These are phyloP conservation scores for Halocynthia roretzi DNA, from an alignment of 23 tunicate species.

Conservation along the genomic window DNA sequence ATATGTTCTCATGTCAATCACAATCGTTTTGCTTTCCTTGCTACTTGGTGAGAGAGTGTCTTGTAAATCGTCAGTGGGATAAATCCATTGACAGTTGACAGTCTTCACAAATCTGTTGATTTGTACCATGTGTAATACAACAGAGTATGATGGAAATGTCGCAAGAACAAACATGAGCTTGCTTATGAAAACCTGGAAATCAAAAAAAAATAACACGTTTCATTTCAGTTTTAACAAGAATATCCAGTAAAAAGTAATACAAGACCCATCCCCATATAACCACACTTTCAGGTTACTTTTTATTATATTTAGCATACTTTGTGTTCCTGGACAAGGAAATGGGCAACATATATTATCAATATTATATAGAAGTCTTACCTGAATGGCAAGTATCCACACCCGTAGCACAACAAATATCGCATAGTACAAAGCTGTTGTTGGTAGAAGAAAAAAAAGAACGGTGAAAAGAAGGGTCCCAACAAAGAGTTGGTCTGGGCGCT, in stretches of 20 bases:
- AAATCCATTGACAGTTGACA: not conserved
- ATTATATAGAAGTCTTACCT: slow-evolving; percentile 1
- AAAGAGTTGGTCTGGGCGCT: slow-evolving; percentile 50
- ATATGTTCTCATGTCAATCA: not conserved
- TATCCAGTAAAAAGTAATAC: too few species aligned
- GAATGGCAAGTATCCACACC: slow-evolving; percentile 39
- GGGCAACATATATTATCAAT: too few species aligned
- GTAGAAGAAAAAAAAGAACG: slow-evolving; percentile 58
- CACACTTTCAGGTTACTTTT: too few species aligned
- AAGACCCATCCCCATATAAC: too few species aligned
- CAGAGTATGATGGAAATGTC: slow-evolving; percentile 13
- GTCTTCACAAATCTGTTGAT: slow-evolving; percentile 14
- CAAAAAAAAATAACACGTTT: not conserved
- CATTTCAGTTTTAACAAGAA: not conserved
- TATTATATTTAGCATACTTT: not conserved
- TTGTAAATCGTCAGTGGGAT: not conserved
- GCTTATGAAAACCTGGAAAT: slow-evolving; percentile 11
- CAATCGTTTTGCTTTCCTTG: not conserved
- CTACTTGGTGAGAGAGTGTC: not conserved
- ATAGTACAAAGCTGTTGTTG: slow-evolving; percentile 80
- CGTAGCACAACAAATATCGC: slow-evolving; percentile 63
- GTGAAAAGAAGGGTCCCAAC: slow-evolving; percentile 78
- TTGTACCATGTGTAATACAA: not conserved
- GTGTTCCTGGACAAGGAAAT: not conserved
- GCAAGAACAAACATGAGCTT: not conserved